Base-by-base conservation (phyloP, 2,888 invertebrate genomes). In the Coenonympha arcania region DNA sequence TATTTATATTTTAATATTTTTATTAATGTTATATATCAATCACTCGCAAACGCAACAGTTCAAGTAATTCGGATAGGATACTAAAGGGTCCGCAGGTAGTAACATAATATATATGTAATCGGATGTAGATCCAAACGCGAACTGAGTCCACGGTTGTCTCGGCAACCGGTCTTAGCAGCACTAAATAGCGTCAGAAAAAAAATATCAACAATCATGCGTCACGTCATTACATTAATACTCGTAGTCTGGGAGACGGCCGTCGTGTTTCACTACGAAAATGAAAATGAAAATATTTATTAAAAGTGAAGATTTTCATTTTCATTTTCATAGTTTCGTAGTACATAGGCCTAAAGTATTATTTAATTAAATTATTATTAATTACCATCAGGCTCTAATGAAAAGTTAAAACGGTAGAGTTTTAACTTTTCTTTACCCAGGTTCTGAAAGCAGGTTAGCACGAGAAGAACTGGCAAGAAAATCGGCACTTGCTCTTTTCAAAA, bases 91-190 rank as follows among this genome's bases (percentile, higher is more conserved):
- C 50, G 60, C 50, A 53, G 57, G 54, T 42, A 54, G 63, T 65
- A 65, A 64, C 76, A 76, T 76, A 64, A 68, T 79, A 74, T 80
- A 75, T 80, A 81, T 75, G 76, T 68, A 71, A 61, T 63, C 71
- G 61, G 69, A 60, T 62, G 58, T 65, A 70, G 64, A 62, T 67
- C 65, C 69, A 65, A 63, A 64, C 63, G 57, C 58, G 62, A 56
- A 80, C 76, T 73, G 67, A 69, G 56, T 63, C 58, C 58, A 59
- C 60, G 53, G 68, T 73, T 68, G 69, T 71, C 65, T 64, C 64
- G 67, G 60, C 67, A 68, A 70, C 72, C 62, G 66, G 65, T 64
- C 58, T 59, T 55, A 60, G 56, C 57, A 54, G 50, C 51, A 52
- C 65, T 59, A 62, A 64, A 62, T 59, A 61, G 54, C 52, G 63